Percentiles rank a stretch among this genome's conserved stretches.
These are phyloP conservation scores for Mastomys coucha DNA, from an alignment of 2,113 vertebrate species.

Conservation along the genomic window DNA sequence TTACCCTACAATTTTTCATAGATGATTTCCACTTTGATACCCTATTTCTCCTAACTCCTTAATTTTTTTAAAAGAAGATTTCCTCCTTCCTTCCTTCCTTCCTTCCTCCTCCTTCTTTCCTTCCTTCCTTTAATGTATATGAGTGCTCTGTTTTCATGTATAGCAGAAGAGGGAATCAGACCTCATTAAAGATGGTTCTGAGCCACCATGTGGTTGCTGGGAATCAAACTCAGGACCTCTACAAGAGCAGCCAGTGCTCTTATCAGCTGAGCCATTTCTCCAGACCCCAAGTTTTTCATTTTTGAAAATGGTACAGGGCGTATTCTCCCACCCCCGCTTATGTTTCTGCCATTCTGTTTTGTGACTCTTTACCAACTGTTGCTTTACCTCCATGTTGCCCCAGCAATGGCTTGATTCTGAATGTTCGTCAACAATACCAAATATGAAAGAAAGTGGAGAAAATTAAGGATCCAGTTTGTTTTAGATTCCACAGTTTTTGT, in stretches of 20 bases:
- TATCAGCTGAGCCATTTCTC: no score
- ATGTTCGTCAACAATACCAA: not conserved
- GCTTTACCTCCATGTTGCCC: rapidly evolving
- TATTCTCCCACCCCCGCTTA: not conserved
- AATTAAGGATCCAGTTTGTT: not conserved
- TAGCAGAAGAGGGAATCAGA: no score
- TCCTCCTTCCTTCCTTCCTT: no score
- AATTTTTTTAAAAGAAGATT: not conserved
- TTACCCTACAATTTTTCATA: no score
- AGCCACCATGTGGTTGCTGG: no score
- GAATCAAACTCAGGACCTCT: no score
- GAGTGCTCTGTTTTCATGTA: no score
- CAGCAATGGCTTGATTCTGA: not conserved
- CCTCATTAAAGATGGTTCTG: no score
- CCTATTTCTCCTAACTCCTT: not conserved
- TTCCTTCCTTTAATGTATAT: no score
- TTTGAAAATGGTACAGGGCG: not conserved
- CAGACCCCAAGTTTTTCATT: not conserved
- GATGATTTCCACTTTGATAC: slow-evolving; percentile 44
- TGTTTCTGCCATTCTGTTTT: not conserved
- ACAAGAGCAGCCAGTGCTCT: no score
- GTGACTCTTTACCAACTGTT: no score
- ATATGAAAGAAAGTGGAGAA: not conserved
- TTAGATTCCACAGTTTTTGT: not conserved
- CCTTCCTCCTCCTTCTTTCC: no score